A percentile compares a stretch with the other conserved stretches of the same genome.
Conservation (phyloP, 2,888 invertebrate species). For the Nymphalis polychloros region DNA sequence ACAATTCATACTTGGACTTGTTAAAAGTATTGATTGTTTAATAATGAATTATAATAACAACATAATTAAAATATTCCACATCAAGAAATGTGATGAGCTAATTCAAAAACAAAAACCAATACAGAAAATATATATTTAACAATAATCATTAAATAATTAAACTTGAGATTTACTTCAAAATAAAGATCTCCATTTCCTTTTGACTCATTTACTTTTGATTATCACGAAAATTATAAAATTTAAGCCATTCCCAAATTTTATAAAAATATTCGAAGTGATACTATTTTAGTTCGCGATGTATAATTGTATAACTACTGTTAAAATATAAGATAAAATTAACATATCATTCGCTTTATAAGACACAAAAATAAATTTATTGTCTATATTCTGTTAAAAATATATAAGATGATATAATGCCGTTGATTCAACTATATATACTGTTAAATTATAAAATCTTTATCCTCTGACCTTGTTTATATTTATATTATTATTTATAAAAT, state of each 20-base stretch:
- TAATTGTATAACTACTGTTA: slow-evolving; percentile 47
- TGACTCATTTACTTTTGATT: slow-evolving; percentile 6
- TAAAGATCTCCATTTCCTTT: slow-evolving; percentile 8
- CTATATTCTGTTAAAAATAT: slow-evolving; percentile 45
- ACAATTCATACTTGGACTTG: slow-evolving; percentile 4
- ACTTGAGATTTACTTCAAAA: neutral
- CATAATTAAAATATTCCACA: neutral
- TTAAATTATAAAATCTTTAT: slow-evolving; percentile 30
- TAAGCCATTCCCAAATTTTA: slow-evolving; percentile 54
- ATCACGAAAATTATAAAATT: slow-evolving; percentile 28
- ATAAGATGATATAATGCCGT: slow-evolving; percentile 32
- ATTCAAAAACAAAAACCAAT: neutral
- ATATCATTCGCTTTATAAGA: slow-evolving; percentile 82
- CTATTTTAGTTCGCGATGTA: slow-evolving; percentile 59
- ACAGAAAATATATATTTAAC: neutral
- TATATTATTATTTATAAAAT: slow-evolving; percentile 8
- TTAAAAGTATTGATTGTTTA: neutral
- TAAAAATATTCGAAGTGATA: slow-evolving; percentile 60
- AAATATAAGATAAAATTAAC: slow-evolving; percentile 68
- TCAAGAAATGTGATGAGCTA: neutral
- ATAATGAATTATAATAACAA: no score
- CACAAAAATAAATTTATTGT: slow-evolving; percentile 48
- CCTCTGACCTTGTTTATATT: slow-evolving; percentile 22
- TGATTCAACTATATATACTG: slow-evolving; percentile 32
- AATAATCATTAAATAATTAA: neutral